A percentile compares a stretch with the other conserved stretches of the same genome.
Evolutionary conservation across 2,888 invertebrate species (phyloP).

Genomic region (Drosophila percnosoma): DNA sequence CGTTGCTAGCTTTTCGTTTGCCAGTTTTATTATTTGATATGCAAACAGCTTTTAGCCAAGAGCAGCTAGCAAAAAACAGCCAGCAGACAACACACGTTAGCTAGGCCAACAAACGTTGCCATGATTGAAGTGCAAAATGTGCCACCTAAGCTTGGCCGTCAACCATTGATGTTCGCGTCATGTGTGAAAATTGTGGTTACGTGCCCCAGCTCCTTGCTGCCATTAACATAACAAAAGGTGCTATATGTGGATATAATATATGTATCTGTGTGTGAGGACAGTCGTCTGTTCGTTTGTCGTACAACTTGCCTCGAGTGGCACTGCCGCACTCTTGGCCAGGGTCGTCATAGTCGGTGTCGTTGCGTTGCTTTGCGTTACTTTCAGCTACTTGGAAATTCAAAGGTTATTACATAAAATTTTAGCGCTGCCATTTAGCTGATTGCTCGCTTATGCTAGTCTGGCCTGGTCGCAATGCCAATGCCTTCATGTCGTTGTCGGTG

Average conservation of each 20-base stretch:
- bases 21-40: conserved; percentile 77
- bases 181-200: conserved; percentile 75
- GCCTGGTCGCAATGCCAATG: conserved; percentile 22
- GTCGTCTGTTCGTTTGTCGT: conserved; percentile 47
- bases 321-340: conserved; percentile 43
- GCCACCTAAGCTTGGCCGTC: conserved; percentile 53
- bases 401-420: conserved; percentile 81
- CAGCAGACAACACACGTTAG: conserved; percentile 17
- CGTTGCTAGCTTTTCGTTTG: conserved; percentile 53
- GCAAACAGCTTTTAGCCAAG: conserved; percentile 67
- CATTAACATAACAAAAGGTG: conserved; percentile 77
- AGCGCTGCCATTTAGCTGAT: conserved; percentile 79
- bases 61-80: conserved; percentile 12
- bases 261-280: conserved; percentile 26
- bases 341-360: conserved; percentile 16
- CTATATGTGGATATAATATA: conserved; percentile 16
- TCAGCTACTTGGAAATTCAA: conserved; percentile 75
- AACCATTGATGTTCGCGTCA: conserved; percentile 48
- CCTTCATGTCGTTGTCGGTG: conserved; percentile 15
- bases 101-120: conserved; percentile 8
- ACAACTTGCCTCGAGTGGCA: conserved; percentile 61
- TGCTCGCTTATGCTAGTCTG: conserved; percentile 58
- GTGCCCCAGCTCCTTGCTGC: conserved; percentile 55
- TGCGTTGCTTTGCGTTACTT: conserved; percentile 5
- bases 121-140: conserved; percentile 70